Evolutionary conservation across 2,888 invertebrate genomes (phyloP).

Genomic region (Platynereis dumerilii): DNA sequence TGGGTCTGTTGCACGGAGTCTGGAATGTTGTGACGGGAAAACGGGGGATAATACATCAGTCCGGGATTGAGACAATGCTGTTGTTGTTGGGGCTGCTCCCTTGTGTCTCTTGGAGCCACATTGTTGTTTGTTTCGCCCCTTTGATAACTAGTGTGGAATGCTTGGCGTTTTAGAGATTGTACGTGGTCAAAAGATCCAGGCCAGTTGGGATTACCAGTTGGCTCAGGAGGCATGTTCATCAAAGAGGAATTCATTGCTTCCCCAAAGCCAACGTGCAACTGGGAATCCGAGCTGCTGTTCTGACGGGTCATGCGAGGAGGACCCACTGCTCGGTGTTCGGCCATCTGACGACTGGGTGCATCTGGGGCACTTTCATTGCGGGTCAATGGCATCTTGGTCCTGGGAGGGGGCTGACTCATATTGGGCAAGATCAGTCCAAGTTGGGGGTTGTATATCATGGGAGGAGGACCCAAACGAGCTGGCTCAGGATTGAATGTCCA

Average conservation of each 20-base stretch:
- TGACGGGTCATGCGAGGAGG: slow-evolving; percentile 65
- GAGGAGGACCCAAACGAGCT: not conserved
- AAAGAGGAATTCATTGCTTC: not conserved
- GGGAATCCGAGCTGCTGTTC: slow-evolving; percentile 71
- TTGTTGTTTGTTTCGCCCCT: too few species aligned
- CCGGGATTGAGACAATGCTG: too few species aligned
- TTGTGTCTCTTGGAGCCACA: too few species aligned
- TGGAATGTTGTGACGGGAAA: too few species aligned
- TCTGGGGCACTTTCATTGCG: slow-evolving; percentile 47
- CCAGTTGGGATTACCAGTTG: not conserved
- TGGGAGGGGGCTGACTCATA: slow-evolving; percentile 17
- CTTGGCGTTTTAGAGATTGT: not conserved
- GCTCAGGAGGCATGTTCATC: not conserved
- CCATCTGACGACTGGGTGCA: not conserved
- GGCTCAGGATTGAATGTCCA: not conserved
- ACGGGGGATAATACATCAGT: too few species aligned
- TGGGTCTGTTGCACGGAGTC: too few species aligned
- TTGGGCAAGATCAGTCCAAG: not conserved
- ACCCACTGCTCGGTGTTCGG: slow-evolving; percentile 41
- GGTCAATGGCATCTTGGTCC: slow-evolving; percentile 35
- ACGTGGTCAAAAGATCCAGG: not conserved
- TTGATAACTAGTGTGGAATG: not conserved
- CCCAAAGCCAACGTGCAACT: slow-evolving; percentile 60
- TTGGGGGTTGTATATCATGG: not conserved
- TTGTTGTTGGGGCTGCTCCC: too few species aligned